phyloP scores from a whole-genome alignment of 2,888 invertebrate species.

The Ferrisia virgata region DNA sequence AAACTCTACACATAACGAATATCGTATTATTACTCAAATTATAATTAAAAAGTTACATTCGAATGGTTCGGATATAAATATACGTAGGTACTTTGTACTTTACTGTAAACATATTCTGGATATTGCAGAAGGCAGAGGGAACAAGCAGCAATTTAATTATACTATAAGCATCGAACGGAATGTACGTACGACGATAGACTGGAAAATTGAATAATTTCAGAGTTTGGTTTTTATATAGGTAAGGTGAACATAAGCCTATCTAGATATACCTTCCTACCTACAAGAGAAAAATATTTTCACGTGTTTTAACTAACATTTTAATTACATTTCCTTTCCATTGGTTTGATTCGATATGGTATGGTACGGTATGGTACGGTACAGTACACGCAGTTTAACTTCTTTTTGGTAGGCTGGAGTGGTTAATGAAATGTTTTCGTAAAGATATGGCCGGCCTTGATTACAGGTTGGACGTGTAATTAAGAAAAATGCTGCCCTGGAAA shows the following conservation, averaged over 20 bases:
- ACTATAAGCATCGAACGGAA: background rate
- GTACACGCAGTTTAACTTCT: background rate
- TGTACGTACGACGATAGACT: background rate
- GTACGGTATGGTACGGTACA: no score
- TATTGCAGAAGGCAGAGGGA: background rate
- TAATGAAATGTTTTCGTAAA: background rate
- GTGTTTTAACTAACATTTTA: slow-evolving; percentile 24
- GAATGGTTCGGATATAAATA: background rate
- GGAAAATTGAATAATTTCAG: slow-evolving; percentile 29
- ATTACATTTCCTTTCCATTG: background rate
- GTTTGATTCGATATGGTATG: no score
- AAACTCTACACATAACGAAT: no score
- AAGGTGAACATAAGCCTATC: no score
- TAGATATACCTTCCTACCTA: no score
- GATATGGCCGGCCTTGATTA: background rate
- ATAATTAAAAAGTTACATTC: slow-evolving; percentile 6
- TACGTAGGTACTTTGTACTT: background rate
- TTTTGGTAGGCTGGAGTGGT: background rate
- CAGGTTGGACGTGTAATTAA: background rate
- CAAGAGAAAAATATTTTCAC: slow-evolving; percentile 27
- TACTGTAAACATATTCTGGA: background rate
- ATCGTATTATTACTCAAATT: background rate
- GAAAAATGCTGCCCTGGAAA: background rate
- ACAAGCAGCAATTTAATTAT: background rate
- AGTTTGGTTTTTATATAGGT: no score